These are phyloP conservation scores for Tipula helvola DNA, from an alignment of 2,888 invertebrate species.

Conservation along the genomic window DNA sequence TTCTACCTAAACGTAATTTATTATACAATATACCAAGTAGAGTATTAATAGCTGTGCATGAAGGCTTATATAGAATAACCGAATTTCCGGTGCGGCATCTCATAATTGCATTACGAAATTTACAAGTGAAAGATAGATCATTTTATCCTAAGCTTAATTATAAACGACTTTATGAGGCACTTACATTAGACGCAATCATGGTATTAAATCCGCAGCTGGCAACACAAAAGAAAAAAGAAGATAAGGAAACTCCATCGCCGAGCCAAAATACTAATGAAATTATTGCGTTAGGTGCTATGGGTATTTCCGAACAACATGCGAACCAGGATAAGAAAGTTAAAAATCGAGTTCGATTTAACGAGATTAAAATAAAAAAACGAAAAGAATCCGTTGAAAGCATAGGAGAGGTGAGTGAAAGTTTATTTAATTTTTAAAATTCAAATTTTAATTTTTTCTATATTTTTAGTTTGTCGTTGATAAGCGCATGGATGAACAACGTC, in stretches of 20 bases:
- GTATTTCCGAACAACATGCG: slow-evolving; percentile 21
- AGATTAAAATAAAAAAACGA: slow-evolving; percentile 25
- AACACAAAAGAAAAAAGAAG: slow-evolving; percentile 8
- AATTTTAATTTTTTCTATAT: neutral
- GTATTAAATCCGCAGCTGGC: slow-evolving; percentile 38
- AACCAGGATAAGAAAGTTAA: slow-evolving; percentile 18
- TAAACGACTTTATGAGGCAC: slow-evolving; percentile 43
- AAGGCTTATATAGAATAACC: slow-evolving; percentile 50
- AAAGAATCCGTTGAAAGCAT: neutral
- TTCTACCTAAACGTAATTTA: slow-evolving; percentile 57
- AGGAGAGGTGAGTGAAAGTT: neutral
- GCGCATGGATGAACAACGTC: slow-evolving; percentile 44
- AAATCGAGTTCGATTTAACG: slow-evolving; percentile 12
- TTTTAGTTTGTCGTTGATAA: slow-evolving; percentile 10
- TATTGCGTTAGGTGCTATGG: slow-evolving; percentile 22
- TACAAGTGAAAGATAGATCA: slow-evolving; percentile 40
- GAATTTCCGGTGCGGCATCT: slow-evolving; percentile 61
- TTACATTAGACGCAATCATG: slow-evolving; percentile 42
- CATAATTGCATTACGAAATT: slow-evolving; percentile 53
- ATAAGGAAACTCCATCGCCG: neutral
- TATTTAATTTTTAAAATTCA: neutral
- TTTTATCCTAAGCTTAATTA: slow-evolving; percentile 54
- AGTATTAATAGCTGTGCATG: slow-evolving; percentile 49
- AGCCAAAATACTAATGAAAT: slow-evolving; percentile 26
- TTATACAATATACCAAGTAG: slow-evolving; percentile 56